Base-by-base conservation (phyloP, 2,888 invertebrate species). In the Netelia fuscicornis region DNA sequence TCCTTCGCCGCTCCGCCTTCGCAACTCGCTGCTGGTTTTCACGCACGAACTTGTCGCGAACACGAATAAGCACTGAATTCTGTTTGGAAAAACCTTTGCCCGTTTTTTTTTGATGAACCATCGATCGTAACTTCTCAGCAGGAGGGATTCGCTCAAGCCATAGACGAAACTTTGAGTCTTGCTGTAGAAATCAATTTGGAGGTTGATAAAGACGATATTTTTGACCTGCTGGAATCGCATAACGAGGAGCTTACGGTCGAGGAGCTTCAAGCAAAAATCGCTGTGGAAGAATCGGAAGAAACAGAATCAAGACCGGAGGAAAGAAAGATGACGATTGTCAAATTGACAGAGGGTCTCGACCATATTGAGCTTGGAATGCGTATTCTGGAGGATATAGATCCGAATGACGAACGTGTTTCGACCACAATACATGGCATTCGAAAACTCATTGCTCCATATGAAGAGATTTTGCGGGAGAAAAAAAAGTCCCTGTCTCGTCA, bases 151-250 rank as follows among this genome's bases (percentile, higher is more conserved):
- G 37, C n/a, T 13, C 52, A 52, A 17, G 17, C 17, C 17, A 17
- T 17, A 17, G 17, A 17, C 17, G 17, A 17, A 17, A 17, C 17
- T 17, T 17, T 17, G 17, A 52, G 52, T n/a, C 64, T 77, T 71
- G 82, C 83, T 60, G 84, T 58, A 13, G 65, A 83, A 84, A 42
- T 87, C 86, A 86, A 89, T 89, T 87, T 90, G 85, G 87, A 90
- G 56, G 87, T 89, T 44, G 85, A 88, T 88, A 74, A 60, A 89
- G 89, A 89, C 89, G 89, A 90, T 67, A 87, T 90, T 83, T 86
- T 86, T 85, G 89, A 90, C 83, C 67, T 90, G 89, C 77, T 91
- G 77, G 87, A 89, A 86, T 88, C 86, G 86, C 88, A 89, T 86
- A 89, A 88, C 88, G 80, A 90, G 74, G 88, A 89, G 87, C 88